Percentiles rank a stretch among this genome's conserved stretches.
Conservation (phyloP, 2,797 vertebrate species). For the Botia kubotai region DNA sequence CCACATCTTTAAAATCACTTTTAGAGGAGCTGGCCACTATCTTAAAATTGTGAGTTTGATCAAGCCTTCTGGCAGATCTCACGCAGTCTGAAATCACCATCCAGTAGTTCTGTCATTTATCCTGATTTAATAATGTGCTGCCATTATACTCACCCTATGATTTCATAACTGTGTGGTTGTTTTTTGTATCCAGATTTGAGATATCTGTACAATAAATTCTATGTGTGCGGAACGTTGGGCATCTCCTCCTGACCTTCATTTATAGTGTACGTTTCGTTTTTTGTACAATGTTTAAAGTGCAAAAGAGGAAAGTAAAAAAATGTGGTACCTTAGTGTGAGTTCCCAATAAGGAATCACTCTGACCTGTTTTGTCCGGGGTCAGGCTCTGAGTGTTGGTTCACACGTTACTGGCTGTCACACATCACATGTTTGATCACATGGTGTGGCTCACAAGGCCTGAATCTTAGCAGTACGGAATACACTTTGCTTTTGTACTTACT, state of each 20-base stretch:
- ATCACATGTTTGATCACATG: conserved; percentile 2
- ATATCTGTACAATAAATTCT: neutral
- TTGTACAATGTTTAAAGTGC: neutral
- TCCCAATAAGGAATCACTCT: conserved; percentile 26
- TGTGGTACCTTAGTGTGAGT: conserved; percentile 33
- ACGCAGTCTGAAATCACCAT: neutral
- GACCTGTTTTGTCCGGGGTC: conserved; percentile 23
- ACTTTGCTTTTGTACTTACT: too few species aligned
- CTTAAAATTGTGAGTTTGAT: neutral
- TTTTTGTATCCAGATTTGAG: neutral
- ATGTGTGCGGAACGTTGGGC: neutral
- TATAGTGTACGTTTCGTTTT: neutral
- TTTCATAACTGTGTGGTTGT: neutral
- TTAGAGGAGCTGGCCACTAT: neutral
- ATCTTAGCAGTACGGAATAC: neutral
- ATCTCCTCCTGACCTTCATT: neutral
- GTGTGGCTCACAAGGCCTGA: neutral
- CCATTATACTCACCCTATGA: neutral
- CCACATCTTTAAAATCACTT: neutral
- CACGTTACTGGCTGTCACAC: conserved; percentile 14
- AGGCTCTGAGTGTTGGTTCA: neutral
- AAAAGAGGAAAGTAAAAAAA: neutral
- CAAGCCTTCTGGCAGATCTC: neutral
- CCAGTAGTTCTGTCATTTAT: neutral
- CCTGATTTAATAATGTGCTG: neutral